These are phyloP conservation scores for Alosa alosa DNA, from an alignment of 2,113 vertebrate genomes.

Conservation along the genomic window DNA sequence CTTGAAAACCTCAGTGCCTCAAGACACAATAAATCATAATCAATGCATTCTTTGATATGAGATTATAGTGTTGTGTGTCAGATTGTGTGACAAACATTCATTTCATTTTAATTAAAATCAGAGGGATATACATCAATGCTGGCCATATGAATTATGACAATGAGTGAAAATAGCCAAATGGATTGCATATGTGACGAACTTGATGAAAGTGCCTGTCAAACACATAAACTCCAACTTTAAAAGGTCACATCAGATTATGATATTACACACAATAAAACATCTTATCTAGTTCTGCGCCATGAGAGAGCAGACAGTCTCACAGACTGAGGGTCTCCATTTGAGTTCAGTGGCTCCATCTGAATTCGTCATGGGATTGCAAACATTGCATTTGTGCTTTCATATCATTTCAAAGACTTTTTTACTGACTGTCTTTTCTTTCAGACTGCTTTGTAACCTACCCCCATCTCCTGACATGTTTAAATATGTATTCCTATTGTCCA, in stretches of 20 bases:
- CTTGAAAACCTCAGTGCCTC: background rate
- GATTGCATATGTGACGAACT: background rate
- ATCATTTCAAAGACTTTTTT: constrained; percentile 15
- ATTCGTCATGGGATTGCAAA: background rate
- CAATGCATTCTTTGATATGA: background rate
- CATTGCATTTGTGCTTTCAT: background rate
- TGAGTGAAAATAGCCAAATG: background rate
- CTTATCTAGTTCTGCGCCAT: background rate
- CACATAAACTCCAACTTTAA: background rate
- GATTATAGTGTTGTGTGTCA: background rate
- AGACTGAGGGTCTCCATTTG: background rate
- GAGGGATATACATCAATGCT: background rate
- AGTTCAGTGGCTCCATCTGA: background rate
- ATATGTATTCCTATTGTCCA: background rate
- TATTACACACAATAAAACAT: background rate
- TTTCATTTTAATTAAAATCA: background rate
- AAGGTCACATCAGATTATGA: background rate
- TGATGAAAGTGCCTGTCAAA: background rate
- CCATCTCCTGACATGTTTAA: background rate
- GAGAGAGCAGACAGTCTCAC: background rate
- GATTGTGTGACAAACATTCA: background rate
- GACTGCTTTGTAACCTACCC: background rate
- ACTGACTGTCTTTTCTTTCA: background rate
- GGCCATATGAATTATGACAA: background rate
- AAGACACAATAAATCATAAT: background rate